Evolutionary conservation across 2,797 vertebrate genomes (phyloP), one percentile per base, ranked within the genome.

Genomic region (Poecile montanus): DNA sequence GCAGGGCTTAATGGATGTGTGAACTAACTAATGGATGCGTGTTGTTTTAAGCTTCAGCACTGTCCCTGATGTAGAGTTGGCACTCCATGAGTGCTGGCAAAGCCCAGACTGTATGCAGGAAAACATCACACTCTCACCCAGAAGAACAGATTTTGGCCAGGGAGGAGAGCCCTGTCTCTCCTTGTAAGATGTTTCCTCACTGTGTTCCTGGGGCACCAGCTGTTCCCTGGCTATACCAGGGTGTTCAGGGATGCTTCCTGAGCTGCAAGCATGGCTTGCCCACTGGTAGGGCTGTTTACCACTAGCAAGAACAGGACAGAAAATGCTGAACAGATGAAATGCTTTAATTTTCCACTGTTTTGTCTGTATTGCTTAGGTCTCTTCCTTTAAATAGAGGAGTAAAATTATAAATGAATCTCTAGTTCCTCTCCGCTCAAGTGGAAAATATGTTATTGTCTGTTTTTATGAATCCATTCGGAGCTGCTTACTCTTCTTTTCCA

Each of bases 391-490:
- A 62, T 26, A 48, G 30, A 75, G 40, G 66, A 91, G 79, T 42
- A 68, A 63, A 89, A 77, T 88, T 88, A 54, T 40, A 74, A 79
- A 85, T 65, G 68, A 93, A 60, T 72, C 68, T 93, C 68, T 47
- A 77, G 92, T 80, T 77, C 44, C 30, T 77, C 40, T 78, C 50
- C 5, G 4, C 65, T 83, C 66, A 62, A 65, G 73, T 22, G 76
- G 94, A 91, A 97, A 96, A 72, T 57, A 73, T 10, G 78, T 91
- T 93, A 32, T 86, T 77, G 23, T 77, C 83, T 97, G 81, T 36
- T 97, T 92, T 95, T 66, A 78, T 70, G 36, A 82, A 92, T 53
- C 65, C 72, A 50, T 77, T 87, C 27, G 25, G 89, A 89, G 44
- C 29, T 85, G 61, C 82, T 94, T 92, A 78, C 66, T 86, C 68